Base-by-base conservation (phyloP, 2,113 vertebrate genomes). In the Egretta garzetta region DNA sequence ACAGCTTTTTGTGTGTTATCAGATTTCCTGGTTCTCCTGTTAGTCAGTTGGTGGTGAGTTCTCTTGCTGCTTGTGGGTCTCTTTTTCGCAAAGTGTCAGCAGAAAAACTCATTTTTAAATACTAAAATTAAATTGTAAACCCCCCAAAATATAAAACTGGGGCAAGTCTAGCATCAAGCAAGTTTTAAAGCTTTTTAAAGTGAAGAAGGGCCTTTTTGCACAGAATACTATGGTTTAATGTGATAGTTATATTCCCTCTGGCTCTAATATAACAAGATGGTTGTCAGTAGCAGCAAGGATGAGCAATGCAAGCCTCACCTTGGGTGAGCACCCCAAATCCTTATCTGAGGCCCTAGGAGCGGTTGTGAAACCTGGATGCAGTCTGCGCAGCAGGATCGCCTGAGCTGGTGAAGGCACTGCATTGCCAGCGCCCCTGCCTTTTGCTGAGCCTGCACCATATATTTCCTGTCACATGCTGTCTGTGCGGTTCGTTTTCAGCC, bases 371-470 rank as follows among this genome's bases (percentile, higher is more conserved):
- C 9, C 26, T 14, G 22, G 37, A 6, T 12, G 47, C 39, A 4
- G n/a, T 33, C 59, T 21, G 21, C 28, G 63, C 9, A 3, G 32
- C 6, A 4, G 53, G 55, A 22, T 43, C 0, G 3, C 33, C 52
- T 1, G 33, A 58, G 50, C 45, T 23, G 37, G 47, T 11, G 24
- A 55, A 41, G n/a, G 37, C 23, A 4, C 53, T 2, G 24, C 49
- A 1, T 39, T 1, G 1, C 43, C 37, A 12, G 37, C 2, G 0
- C 32, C 30, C 27, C 37, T 22, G 23, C 9, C 0, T 5, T 28
- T 21, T 39, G 37, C 60, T 15, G 53, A 55, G 47, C 33, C 41
- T 35, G 33, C 27, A 2, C 37, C 15, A 3, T 24, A 0, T 12
- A 13, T 53, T 59, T 39, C 21, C 37, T 30, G 24, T n/a, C 60